Percentiles rank a stretch among this genome's conserved stretches.
Conservation (phyloP, 2,797 vertebrate species). For the Gallinago nigripennis region DNA sequence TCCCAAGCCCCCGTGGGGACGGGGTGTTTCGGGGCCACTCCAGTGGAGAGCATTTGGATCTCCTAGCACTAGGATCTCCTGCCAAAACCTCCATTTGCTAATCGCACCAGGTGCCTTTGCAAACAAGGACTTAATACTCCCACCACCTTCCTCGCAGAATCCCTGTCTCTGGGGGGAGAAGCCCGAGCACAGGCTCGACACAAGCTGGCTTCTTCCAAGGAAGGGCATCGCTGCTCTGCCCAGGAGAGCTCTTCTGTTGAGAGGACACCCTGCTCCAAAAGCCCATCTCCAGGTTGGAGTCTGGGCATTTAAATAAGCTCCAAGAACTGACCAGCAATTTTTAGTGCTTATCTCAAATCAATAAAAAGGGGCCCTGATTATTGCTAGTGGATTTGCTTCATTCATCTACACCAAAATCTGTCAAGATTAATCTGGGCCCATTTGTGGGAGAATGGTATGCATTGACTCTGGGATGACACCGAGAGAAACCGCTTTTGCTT, state of each 20-base stretch:
- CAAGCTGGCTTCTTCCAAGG: too few relatives aligned
- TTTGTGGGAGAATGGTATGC: neutral
- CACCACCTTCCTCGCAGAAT: accelerated
- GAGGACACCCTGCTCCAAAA: neutral
- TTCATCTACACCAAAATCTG: neutral
- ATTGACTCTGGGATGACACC: neutral
- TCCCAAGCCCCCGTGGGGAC: too few relatives aligned
- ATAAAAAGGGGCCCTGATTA: neutral
- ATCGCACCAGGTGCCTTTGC: accelerated
- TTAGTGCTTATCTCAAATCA: neutral
- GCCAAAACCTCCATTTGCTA: neutral
- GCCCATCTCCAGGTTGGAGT: accelerated
- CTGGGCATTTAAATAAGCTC: neutral
- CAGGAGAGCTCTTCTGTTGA: neutral
- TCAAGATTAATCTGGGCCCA: neutral
- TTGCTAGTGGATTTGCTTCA: neutral
- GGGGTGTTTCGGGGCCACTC: too few relatives aligned
- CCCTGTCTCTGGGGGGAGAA: neutral
- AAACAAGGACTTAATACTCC: too few relatives aligned
- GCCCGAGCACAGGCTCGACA: neutral
- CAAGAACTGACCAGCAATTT: neutral
- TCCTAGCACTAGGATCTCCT: neutral
- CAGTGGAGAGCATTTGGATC: accelerated
- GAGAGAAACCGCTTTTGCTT: neutral
- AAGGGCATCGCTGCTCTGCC: neutral